Evolutionary conservation across 37 sponge, comb jelly and placozoan species (phyloP).

Genomic region (Cliona cf. orientalis): DNA sequence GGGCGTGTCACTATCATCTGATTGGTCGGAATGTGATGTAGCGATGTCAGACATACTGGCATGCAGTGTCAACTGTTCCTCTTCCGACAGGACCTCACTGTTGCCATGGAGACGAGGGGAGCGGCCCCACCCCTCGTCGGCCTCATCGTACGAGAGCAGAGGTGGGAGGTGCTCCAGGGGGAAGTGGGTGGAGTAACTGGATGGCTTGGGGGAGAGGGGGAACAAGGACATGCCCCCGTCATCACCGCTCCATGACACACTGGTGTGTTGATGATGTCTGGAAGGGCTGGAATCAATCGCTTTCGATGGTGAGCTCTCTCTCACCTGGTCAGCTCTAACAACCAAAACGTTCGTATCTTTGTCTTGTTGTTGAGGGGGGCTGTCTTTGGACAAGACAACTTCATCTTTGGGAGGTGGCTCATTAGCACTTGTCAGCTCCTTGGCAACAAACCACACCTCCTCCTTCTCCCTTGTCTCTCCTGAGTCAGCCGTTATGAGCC

Average conservation of each 20-base stretch:
- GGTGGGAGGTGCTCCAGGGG: conserved; percentile 77
- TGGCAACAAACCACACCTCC: neutral
- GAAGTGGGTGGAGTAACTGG: neutral
- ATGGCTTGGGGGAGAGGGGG: neutral
- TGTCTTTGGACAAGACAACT: neutral
- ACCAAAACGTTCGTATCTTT: too few species aligned
- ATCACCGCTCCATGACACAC: conserved; percentile 59
- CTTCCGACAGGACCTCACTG: conserved; percentile 44
- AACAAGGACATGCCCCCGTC: conserved; percentile 3
- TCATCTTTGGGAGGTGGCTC: too few species aligned
- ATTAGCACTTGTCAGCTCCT: neutral
- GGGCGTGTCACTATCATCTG: conserved; percentile 14
- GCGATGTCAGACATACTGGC: conserved; percentile 18
- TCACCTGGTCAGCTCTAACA: too few species aligned
- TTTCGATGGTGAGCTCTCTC: too few species aligned
- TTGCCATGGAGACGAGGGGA: conserved; percentile 68
- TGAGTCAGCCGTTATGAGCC: too few species aligned
- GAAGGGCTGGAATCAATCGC: too few species aligned
- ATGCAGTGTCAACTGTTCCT: conserved; percentile 49
- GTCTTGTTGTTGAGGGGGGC: too few species aligned
- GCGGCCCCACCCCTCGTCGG: conserved; percentile 37
- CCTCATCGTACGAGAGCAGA: conserved; percentile 78
- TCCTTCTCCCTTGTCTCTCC: conserved; percentile 16
- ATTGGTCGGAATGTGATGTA: neutral
- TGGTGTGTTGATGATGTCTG: too few species aligned